Conservation (phyloP, 37 sponge, comb jelly and placozoan genomes). For the Theonella swinhoei region DNA sequence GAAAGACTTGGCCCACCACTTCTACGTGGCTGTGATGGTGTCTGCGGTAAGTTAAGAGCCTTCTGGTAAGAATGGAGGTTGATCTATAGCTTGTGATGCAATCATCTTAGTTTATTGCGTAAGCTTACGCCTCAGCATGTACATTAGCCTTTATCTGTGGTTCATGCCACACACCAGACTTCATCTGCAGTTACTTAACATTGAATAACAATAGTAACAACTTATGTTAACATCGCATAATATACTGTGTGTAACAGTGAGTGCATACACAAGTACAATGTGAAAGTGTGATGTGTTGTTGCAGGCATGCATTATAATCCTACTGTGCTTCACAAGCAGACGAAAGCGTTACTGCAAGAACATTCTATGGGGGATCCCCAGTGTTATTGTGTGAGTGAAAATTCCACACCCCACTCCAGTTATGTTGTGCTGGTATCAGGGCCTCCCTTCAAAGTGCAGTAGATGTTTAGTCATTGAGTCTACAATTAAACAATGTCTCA, state of each 20-base stretch:
- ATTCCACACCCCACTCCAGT: too few relatives aligned
- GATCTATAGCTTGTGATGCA: not conserved
- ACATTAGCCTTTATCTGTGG: too few relatives aligned
- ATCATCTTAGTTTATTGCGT: not conserved
- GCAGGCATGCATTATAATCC: not conserved
- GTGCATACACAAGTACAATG: too few relatives aligned
- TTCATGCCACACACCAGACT: too few relatives aligned
- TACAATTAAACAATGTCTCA: too few relatives aligned
- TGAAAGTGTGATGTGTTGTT: not conserved
- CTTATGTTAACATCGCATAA: too few relatives aligned
- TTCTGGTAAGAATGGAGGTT: not conserved
- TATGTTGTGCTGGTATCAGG: too few relatives aligned
- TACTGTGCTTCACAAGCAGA: not conserved
- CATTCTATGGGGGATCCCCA: not conserved
- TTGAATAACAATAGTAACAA: too few relatives aligned
- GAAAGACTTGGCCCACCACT: not conserved
- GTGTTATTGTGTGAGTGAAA: not conserved
- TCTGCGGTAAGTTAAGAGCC: conserved; percentile 1
- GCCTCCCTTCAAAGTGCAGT: too few relatives aligned
- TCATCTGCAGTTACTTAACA: too few relatives aligned
- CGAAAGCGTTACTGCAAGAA: not conserved
- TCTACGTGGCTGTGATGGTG: not conserved
- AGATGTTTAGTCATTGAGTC: too few relatives aligned
- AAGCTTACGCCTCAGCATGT: not conserved
- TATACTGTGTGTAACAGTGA: too few relatives aligned